phyloP scores from a whole-genome alignment of 2,797 vertebrate species.

The Gymnocypris eckloni region DNA sequence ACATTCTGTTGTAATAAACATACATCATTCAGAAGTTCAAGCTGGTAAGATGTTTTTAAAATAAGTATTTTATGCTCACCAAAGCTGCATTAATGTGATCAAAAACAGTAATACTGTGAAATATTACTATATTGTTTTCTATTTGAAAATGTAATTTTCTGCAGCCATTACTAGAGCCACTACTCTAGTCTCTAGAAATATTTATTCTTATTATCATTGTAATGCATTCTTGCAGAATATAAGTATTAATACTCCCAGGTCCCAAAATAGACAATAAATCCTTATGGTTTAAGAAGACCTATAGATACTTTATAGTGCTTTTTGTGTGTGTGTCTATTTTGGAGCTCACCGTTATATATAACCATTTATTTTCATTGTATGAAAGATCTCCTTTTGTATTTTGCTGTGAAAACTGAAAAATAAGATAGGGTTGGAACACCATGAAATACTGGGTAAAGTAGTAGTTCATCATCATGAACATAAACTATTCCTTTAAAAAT shows the following conservation, averaged over 20 bases:
- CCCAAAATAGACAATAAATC: not conserved
- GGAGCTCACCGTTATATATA: not conserved
- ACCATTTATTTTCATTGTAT: not conserved
- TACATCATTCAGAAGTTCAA: not conserved
- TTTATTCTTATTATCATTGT: not conserved
- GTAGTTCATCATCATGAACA: not conserved
- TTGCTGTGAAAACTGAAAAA: not conserved
- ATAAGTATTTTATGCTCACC: not conserved
- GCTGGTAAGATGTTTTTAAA: not conserved
- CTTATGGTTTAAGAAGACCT: not conserved
- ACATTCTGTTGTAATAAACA: not conserved
- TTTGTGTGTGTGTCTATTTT: not conserved
- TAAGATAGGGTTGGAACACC: not conserved
- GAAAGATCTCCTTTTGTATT: not conserved
- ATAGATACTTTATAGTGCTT: not conserved
- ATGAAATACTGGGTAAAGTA: not conserved
- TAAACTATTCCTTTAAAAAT: not conserved
- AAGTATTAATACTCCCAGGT: not conserved
- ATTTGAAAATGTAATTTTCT: not conserved
- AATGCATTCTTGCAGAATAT: not conserved
- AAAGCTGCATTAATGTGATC: not conserved
- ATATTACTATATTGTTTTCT: not conserved
- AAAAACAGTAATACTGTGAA: not conserved
- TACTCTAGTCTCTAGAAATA: not conserved
- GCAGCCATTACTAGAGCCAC: not conserved